phyloP scores from a whole-genome alignment of 1,140 invertebrate genomes.

The Drosophila rufa region DNA sequence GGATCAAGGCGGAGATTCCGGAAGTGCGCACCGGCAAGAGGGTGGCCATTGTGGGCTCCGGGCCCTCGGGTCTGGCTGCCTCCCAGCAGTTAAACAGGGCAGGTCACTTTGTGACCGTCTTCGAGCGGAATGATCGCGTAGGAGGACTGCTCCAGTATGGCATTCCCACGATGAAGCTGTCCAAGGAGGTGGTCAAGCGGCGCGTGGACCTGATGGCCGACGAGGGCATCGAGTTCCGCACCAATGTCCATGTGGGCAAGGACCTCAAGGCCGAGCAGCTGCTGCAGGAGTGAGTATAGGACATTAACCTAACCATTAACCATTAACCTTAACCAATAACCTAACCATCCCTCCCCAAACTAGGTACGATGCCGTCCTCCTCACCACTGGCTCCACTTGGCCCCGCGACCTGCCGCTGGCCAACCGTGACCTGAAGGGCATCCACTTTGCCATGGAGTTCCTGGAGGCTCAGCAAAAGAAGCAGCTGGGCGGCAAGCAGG shows the following conservation, averaged over 20 bases:
- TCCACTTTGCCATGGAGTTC: conserved; percentile 99
- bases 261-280: conserved; percentile 92
- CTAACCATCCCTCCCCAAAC: too few relatives aligned
- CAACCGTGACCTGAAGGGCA: conserved; percentile 93
- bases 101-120: conserved; percentile 96
- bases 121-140: conserved; percentile 97
- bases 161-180: conserved; percentile 99
- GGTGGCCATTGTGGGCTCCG: conserved; percentile 97
- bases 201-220: conserved; percentile 94
- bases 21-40: conserved; percentile 91
- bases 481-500: conserved; percentile 90
- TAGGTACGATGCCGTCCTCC: conserved; percentile 93
- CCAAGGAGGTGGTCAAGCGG: conserved; percentile 96
- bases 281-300: conserved; percentile 84
- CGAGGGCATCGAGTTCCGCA: conserved; percentile 97
- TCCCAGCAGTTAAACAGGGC: conserved; percentile 98
- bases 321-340: too few relatives aligned
- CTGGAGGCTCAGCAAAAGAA: conserved; percentile 98
- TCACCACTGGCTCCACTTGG: conserved; percentile 98
- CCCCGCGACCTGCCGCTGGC: conserved; percentile 95
- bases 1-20: conserved; percentile 92
- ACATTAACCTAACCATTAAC: too few relatives aligned
- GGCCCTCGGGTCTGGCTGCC: conserved; percentile 97
- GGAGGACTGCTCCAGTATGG: conserved; percentile 98
- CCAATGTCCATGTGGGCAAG: conserved; percentile 96